Evolutionary conservation across 2,797 vertebrate species (phyloP), one percentile per base, ranked within the genome.

Genomic region (Siniperca scherzeri): DNA sequence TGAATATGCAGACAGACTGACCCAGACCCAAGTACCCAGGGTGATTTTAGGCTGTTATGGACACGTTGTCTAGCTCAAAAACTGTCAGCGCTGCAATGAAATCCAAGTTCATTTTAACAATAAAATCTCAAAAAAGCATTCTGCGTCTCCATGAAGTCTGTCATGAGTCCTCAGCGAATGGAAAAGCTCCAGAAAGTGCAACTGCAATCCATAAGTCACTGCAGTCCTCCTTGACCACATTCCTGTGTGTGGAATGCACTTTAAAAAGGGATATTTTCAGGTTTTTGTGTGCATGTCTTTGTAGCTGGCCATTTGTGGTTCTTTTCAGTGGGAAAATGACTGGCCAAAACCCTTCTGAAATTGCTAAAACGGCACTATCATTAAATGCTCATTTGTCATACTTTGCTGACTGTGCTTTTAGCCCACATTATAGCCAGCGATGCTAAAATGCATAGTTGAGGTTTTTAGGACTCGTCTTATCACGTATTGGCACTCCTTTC

Each of bases 351-450:
- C 56, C 33, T 56, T 55, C 74, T 68, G 68, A 78, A 86, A 86
- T 21, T 22, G 85, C 83, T 82, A 60, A 71, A 80, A 77, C 81
- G n/a, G 72, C 86, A 69, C 86, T 80, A 59, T 92, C 82, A 93
- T 93, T 90, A 92, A 91, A 87, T 64, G 17, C 77, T 91, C 82
- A 75, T 90, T 91, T 81, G 83, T 89, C 79, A 84, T 62, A 79
- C 33, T 83, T 75, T 83, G 80, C 85, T 78, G 86, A 83, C 72
- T 76, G 36, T 52, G 88, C 86, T 70, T 81, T 74, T 50, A 61
- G 44, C 12, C 80, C 60, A 46, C 53, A 77, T 80, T 65, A 75
- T 10, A 78, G 25, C 5, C 64, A 56, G 70, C 1, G 2, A 57
- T 53, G 48, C 69, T 77, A 60, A 27, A 79, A 84, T 55, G 44